Evolutionary conservation across 2,113 vertebrate genomes (phyloP), one percentile per base, ranked within the genome.

Genomic region (Mobula birostris): DNA sequence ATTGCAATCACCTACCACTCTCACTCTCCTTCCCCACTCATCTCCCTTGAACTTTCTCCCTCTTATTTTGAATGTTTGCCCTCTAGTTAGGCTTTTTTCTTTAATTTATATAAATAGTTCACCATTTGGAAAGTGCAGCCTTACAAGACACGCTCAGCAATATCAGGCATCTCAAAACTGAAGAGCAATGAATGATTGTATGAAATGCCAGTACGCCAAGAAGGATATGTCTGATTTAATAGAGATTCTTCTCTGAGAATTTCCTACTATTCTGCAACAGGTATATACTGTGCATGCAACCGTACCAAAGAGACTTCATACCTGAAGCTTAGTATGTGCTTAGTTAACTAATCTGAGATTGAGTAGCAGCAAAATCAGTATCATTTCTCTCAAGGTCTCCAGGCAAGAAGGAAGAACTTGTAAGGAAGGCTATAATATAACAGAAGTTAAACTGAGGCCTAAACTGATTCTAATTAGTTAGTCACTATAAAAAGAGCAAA

Each of bases 181-280:
- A 48, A 48, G 48, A 48, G 48, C 96, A 88, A 76, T 92, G 95
- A 95, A 95, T 95, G 95, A 96, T 96, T 6, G 80, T 95, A 94
- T 95, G 95, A 96, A 96, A 95, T 92, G 68, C 94, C 48, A 48
- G 48, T 48, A 48, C 48, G 36, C n/a, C 76, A 36, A 32, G 32
- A n/a, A 79, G 32, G 17, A 19, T 21, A 74, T 74, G 1, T 0
- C 21, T 79, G 2, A 32, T 79, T 36, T 79, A 79, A 36, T 36
- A 36, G n/a, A 36, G 77, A 36, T 79, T 36, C 77, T n/a, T 79
- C 77, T 36, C 14, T 36, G 32, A 15, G 32, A 79, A 36, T n/a
- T 14, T 36, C 77, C n/a, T 11, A 79, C 74, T 7, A 8, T 29
- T 7, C 24, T 29, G 24, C 77, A 79, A 79, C n/a, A 36, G 12